Evolutionary conservation across 35 echinoderm and acorn worm genomes (phyloP).

Genomic region (Lytechinus variegatus): DNA sequence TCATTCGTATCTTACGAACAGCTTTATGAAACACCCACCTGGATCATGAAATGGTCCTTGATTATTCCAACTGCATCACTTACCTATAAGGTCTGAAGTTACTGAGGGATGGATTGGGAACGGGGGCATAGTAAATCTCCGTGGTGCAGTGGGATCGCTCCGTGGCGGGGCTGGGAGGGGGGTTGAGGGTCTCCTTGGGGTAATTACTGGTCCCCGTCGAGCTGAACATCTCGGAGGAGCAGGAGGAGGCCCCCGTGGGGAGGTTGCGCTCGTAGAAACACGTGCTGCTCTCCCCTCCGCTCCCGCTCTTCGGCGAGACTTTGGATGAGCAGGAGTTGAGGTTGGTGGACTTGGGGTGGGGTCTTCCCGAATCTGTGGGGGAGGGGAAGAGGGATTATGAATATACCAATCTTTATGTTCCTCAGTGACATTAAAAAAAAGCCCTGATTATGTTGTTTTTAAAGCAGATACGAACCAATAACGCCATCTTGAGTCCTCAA

Average conservation of each 20-base stretch:
- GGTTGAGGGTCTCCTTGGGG: constrained; percentile 95
- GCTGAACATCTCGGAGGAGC: constrained; percentile 81
- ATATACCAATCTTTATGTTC: no score
- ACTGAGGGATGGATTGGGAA: constrained; percentile 67
- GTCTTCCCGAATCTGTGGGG: constrained; percentile 24
- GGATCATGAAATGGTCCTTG: no score
- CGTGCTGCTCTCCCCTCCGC: constrained; percentile 56
- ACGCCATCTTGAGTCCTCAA: no score
- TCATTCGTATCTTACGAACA: no score
- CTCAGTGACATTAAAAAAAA: no score
- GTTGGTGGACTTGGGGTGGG: constrained; percentile 86
- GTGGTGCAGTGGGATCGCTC: constrained; percentile 82
- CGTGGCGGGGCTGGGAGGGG: constrained; percentile 90
- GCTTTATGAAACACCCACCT: no score
- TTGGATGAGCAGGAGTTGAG: constrained; percentile 59
- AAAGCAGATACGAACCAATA: no score
- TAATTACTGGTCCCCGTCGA: constrained; percentile 81
- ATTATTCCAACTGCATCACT: background rate
- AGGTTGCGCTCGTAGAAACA: constrained; percentile 74
- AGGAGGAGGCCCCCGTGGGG: constrained; percentile 91
- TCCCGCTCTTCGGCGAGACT: constrained; percentile 60
- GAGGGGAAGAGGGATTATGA: background rate
- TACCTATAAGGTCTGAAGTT: constrained; percentile 75
- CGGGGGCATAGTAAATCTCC: constrained; percentile 70
- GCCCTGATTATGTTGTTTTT: no score